phyloP scores from a whole-genome alignment of 1,140 invertebrate genomes.

The Apis dorsata region DNA sequence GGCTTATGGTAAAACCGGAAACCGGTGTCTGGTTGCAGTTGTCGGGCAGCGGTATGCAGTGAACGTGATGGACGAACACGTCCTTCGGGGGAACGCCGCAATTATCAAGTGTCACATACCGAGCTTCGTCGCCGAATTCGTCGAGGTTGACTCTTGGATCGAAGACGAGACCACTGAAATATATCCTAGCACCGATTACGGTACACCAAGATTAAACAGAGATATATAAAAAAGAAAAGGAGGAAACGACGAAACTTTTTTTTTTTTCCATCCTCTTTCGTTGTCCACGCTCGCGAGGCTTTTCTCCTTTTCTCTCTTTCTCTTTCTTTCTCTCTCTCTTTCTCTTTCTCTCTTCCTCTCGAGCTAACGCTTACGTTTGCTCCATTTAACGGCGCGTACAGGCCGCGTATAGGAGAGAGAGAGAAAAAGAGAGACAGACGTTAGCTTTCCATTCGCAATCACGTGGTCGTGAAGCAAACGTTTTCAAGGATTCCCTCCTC shows the following conservation, averaged over 20 bases:
- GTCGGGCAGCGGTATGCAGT: conserved; percentile 93
- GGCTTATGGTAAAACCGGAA: conserved; percentile 67
- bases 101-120: conserved; percentile 96
- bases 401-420: not conserved
- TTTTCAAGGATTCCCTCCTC: conserved; percentile 44
- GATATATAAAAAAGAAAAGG: not conserved
- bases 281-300: conserved; percentile 9
- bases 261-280: conserved; percentile 4
- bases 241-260: not conserved
- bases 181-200: conserved; percentile 84
- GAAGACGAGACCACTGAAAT: conserved; percentile 87
- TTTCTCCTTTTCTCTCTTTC: not conserved
- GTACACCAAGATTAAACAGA: conserved; percentile 77
- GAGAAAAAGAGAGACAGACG: not conserved
- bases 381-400: not conserved
- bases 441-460: conserved; percentile 12
- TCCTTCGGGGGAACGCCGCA: conserved; percentile 92
- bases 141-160: conserved; percentile 91
- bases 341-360: not conserved
- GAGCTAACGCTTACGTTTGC: not conserved
- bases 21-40: conserved; percentile 85
- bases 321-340: not conserved
- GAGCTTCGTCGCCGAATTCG: conserved; percentile 94
- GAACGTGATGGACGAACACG: conserved; percentile 94
- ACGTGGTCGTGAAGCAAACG: not conserved